Percentiles rank a stretch among this genome's conserved stretches.
These are phyloP conservation scores for Saccopteryx leptura DNA, from an alignment of 2,113 vertebrate species.

Conservation along the genomic window DNA sequence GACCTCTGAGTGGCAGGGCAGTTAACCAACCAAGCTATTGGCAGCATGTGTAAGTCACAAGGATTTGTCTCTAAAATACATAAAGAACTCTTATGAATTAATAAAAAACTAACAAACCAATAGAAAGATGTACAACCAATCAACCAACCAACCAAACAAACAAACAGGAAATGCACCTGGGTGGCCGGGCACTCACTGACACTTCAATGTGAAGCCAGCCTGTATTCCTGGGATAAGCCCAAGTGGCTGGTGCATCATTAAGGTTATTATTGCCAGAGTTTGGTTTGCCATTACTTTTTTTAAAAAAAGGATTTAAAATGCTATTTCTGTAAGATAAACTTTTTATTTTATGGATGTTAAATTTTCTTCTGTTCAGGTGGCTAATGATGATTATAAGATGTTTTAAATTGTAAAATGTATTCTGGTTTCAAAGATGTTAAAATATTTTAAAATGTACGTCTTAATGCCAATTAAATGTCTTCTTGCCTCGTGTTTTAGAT, in stretches of 20 bases:
- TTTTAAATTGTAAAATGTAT: neutral
- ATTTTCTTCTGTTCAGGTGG: neutral
- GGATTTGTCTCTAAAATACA: no score
- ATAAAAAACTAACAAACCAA: no score
- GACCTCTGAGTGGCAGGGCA: no score
- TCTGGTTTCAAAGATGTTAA: constrained; percentile 49
- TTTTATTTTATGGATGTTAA: neutral
- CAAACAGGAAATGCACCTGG: no score
- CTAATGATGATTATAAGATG: neutral
- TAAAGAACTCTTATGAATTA: no score
- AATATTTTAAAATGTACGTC: neutral
- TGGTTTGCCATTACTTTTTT: neutral
- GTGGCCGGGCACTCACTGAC: neutral
- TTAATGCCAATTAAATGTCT: neutral
- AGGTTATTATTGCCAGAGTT: constrained; percentile 10
- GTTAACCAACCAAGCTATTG: no score
- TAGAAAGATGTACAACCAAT: no score
- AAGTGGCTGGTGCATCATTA: constrained; percentile 13
- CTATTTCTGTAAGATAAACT: neutral
- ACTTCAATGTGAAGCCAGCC: constrained; percentile 39
- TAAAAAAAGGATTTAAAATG: constrained; percentile 5
- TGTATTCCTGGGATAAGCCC: constrained; percentile 25
- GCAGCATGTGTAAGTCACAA: no score
- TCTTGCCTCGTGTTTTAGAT: neutral
- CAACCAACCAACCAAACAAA: no score